A percentile compares a stretch with the other conserved stretches of the same genome.
Conservation (phyloP, 2,113 vertebrate genomes). For the Vimba vimba region DNA sequence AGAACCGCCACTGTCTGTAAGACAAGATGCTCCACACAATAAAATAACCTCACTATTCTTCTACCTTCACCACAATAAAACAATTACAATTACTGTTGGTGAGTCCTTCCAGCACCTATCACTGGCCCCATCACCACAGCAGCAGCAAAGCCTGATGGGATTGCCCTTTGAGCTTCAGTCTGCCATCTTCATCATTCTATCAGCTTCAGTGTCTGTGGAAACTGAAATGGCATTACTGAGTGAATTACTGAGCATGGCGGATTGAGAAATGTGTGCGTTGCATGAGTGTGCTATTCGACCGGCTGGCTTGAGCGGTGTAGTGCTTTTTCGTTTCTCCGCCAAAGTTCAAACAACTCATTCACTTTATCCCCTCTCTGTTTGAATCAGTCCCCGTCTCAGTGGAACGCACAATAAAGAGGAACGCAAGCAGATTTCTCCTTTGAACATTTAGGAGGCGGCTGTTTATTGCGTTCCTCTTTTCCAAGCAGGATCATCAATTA, state of each 20-base stretch:
- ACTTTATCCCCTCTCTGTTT: constrained; percentile 17
- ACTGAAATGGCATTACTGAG: constrained; percentile 15
- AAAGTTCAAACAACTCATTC: constrained; percentile 57
- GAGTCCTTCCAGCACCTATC: constrained; percentile 37
- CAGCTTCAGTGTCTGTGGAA: constrained; percentile 28
- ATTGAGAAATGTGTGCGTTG: neutral
- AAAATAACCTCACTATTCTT: neutral
- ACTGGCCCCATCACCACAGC: constrained; percentile 32
- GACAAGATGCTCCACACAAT: neutral
- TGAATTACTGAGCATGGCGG: constrained; percentile 27
- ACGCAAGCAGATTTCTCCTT: constrained; percentile 57
- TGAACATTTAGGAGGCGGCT: constrained; percentile 56
- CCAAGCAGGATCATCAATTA: constrained; percentile 63
- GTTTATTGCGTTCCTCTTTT: constrained; percentile 47
- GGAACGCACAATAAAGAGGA: constrained; percentile 55
- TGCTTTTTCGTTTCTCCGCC: constrained; percentile 47
- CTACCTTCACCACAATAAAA: constrained; percentile 45
- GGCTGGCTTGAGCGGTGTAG: constrained; percentile 57
- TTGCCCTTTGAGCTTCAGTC: constrained; percentile 14
- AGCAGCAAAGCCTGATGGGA: constrained; percentile 38
- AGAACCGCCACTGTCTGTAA: too few relatives aligned
- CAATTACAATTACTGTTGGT: constrained; percentile 9
- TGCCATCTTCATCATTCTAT: constrained; percentile 7
- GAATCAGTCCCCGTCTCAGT: constrained; percentile 46
- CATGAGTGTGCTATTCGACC: constrained; percentile 49